Base-by-base conservation (phyloP, 2,113 vertebrate genomes). In the Neofelis nebulosa region DNA sequence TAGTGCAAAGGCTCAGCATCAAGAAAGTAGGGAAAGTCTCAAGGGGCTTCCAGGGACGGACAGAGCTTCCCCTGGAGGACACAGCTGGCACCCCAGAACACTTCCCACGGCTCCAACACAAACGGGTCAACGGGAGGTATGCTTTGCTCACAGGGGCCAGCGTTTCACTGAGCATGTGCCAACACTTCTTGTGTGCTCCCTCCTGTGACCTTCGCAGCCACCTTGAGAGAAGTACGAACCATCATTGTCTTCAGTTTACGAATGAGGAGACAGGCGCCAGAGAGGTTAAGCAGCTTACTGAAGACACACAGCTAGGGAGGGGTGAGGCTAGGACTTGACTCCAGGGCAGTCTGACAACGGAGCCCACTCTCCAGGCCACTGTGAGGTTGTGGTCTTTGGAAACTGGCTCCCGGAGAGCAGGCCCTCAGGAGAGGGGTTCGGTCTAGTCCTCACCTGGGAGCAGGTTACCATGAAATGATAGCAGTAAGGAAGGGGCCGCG, bases 251-350 rank as follows among this genome's bases (percentile, higher is more conserved):
- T 50, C 63, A 52, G 61, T 92, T 80, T n/a, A 45, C 80, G 81
- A 80, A 45, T 0, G 57, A 65, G 18, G 55, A 73, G 21, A 71
- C 21, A 4, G 63, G 88, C 85, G n/a, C 21, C 71, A 63, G 69
- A 41, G 41, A 96, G 66, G 84, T 92, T 90, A 73, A 95, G 86
- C 7, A 66, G 76, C 87, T 95, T 80, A 55, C 41, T 3, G n/a
- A 68, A 36, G 52, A 91, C 36, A 57, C 6, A 5, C 21, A 27
- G 57, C 29, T 1, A 13, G 48, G 2, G 13, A 84, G 71, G 55
- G 13, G 14, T 23, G 25, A 50, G 57, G 18, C 61, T 29, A 33
- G 76, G 71, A 48, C 50, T 12, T 33, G 87, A 89, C 23, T 61
- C 63, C 8, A 33, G 6, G 36, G 18, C 23, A 41, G 27, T 33